Base-by-base conservation (phyloP, 2,797 vertebrate species). In the Denticeps clupeoides region DNA sequence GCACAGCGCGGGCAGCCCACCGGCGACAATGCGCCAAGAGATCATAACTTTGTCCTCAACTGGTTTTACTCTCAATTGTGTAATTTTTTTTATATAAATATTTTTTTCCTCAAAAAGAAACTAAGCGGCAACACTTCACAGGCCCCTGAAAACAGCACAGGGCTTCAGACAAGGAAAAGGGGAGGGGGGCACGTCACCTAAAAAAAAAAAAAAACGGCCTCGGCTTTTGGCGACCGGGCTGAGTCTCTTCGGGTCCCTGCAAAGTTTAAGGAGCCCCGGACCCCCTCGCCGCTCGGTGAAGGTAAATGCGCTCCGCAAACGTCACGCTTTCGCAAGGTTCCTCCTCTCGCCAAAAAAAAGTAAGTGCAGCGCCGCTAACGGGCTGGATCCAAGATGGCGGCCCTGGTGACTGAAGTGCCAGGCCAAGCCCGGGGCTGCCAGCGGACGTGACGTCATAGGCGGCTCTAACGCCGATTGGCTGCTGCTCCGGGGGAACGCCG, bases 331-430 rank as follows among this genome's bases (percentile, higher is more conserved):
- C n/a, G n/a, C n/a, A 40, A 50, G 48, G 61, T 53, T 21, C 53
- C 59, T 51, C 48, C 66, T 65, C 53, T 40, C 47, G 4, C n/a
- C n/a, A n/a, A n/a, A n/a, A n/a, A n/a, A 25, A 49, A 53, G 52
- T 50, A 19, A 52, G 59, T 42, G 23, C 40, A 19, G 16, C 44
- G 15, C 58, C 33, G 35, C 32, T 23, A 23, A 40, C 32, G 45
- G 48, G 63, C 69, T 67, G 55, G 54, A 77, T 79, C 77, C 83
- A 90, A 90, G 84, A 90, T 90, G 89, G 87, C 82, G 73, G 83
- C 74, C 58, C 54, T 51, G 75, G 73, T 57, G 69, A 65, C 77
- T 48, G 53, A 47, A 59, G 63, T 57, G 52, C 51, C 62, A 45
- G 70, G 60, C 72, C 81, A 68, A 83, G 75, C 79, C 79, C 65